These are phyloP conservation scores for Propithecus perrieri DNA, from an alignment of 2,797 vertebrate species.

Conservation along the genomic window DNA sequence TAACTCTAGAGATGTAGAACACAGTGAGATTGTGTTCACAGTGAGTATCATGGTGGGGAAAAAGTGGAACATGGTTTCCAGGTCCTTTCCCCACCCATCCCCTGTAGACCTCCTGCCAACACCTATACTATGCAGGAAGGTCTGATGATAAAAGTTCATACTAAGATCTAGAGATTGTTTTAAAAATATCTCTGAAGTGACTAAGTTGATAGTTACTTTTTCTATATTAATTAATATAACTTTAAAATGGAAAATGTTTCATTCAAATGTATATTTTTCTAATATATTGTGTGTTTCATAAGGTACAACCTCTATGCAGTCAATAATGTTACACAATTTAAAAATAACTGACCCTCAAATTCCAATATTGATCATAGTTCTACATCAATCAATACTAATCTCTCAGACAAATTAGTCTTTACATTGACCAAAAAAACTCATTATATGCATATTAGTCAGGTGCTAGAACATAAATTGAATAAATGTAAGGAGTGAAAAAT, in stretches of 20 bases:
- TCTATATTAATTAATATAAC: not conserved
- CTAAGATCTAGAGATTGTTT: not conserved
- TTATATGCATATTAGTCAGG: conserved; percentile 75
- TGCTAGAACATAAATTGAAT: conserved; percentile 72
- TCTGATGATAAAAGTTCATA: not conserved
- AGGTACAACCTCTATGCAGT: not conserved
- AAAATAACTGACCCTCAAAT: conserved; percentile 81
- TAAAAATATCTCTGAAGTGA: not conserved
- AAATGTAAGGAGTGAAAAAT: conserved; percentile 73
- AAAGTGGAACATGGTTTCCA: not conserved
- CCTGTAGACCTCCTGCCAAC: not conserved
- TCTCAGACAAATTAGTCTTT: conserved; percentile 79
- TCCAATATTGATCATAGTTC: conserved; percentile 81
- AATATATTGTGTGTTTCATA: not conserved
- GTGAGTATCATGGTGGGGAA: not conserved
- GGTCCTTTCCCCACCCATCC: accelerated
- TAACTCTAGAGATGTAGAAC: not conserved
- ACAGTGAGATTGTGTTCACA: not conserved
- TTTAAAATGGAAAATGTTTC: not conserved
- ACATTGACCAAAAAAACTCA: conserved; percentile 78
- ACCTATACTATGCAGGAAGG: not conserved
- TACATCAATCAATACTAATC: conserved; percentile 81
- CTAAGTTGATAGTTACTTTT: not conserved
- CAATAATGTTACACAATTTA: conserved; percentile 74
- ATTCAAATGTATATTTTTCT: not conserved